These are phyloP conservation scores for Capitella teleta DNA, from an alignment of 1,140 invertebrate species.

Conservation along the genomic window DNA sequence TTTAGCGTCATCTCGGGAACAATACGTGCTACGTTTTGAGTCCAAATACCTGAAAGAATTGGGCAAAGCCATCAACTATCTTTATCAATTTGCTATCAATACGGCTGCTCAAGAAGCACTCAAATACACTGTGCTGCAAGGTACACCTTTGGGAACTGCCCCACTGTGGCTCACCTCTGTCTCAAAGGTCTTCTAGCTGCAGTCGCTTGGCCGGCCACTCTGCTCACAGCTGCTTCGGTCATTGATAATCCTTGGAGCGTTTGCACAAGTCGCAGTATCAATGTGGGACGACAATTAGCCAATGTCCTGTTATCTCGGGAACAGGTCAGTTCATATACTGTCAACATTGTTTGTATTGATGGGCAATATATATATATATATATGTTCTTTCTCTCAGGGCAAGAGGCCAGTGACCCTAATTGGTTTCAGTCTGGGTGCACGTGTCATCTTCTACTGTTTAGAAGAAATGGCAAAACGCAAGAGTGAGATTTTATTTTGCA, in stretches of 20 bases:
- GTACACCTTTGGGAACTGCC: no score
- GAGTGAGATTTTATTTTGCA: no score
- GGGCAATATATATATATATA: neutral
- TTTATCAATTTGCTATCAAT: conserved; percentile 52
- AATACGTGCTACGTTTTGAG: conserved; percentile 61
- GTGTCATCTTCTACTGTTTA: conserved; percentile 60
- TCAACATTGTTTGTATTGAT: neutral
- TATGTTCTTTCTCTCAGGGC: conserved; percentile 34
- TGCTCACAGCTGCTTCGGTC: conserved; percentile 53
- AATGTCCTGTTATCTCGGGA: conserved; percentile 53
- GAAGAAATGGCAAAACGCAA: conserved; percentile 40
- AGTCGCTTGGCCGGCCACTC: conserved; percentile 57
- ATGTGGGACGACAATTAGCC: conserved; percentile 57
- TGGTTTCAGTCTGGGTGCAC: conserved; percentile 59
- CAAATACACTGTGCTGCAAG: conserved; percentile 59
- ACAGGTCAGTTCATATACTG: conserved; percentile 40
- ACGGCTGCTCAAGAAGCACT: conserved; percentile 62
- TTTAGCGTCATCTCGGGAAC: conserved; percentile 53
- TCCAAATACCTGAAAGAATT: conserved; percentile 56
- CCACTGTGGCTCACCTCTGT: no score
- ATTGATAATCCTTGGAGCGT: conserved; percentile 69
- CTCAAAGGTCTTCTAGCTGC: conserved; percentile 52
- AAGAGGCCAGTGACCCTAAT: conserved; percentile 60
- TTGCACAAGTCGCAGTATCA: conserved; percentile 52
- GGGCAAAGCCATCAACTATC: conserved; percentile 41